These are phyloP conservation scores for Ibidorhyncha struthersii DNA, from an alignment of 2,113 vertebrate genomes.

Conservation along the genomic window DNA sequence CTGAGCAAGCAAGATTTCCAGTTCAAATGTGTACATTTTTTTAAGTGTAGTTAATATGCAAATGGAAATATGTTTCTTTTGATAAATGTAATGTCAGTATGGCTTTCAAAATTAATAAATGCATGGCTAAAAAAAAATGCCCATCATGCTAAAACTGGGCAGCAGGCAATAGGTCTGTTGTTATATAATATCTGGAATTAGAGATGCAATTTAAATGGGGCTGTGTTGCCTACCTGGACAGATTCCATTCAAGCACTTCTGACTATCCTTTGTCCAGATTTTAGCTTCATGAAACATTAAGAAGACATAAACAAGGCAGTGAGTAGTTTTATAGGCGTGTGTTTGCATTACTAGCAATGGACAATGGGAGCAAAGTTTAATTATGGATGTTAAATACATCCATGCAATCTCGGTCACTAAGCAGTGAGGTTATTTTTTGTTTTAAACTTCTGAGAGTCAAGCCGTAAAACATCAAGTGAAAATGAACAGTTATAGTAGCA, in stretches of 20 bases:
- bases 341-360: neutral
- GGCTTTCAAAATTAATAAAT: neutral
- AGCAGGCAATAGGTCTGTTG: neutral
- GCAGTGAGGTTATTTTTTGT: neutral
- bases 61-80: neutral
- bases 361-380: neutral
- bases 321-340: neutral
- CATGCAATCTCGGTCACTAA: neutral
- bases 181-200: neutral
- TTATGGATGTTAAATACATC: neutral
- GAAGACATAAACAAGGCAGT: neutral
- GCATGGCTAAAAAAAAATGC: neutral
- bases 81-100: neutral
- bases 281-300: neutral
- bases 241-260: neutral
- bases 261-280: neutral
- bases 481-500: neutral
- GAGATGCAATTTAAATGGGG: neutral
- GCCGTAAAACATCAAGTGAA: neutral
- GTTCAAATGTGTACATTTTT: neutral
- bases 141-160: neutral
- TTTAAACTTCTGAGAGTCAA: neutral
- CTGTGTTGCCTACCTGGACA: neutral
- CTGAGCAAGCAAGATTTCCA: neutral
- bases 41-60: neutral